phyloP scores from a whole-genome alignment of 1,140 invertebrate genomes.

The Drepana arcuata region DNA sequence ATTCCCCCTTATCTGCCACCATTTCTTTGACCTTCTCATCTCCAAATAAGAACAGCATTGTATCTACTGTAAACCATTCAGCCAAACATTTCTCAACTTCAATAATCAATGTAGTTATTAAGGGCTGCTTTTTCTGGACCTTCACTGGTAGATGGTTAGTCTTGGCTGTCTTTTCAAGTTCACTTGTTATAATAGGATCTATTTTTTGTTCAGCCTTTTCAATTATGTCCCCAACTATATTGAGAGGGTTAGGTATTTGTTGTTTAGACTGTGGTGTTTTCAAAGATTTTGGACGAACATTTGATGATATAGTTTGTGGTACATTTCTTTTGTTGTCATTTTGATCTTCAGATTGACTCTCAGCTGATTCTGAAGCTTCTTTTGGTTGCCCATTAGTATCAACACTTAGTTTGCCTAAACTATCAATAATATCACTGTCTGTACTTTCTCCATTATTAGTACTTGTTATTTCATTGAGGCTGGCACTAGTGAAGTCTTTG shows the following conservation, averaged over 20 bases:
- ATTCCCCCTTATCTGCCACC: constrained; percentile 69
- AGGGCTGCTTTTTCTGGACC: constrained; percentile 33
- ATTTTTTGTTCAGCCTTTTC: constrained; percentile 51
- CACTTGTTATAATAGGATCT: constrained; percentile 40
- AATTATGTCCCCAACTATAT: constrained; percentile 57
- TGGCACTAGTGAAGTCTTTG: constrained; percentile 47
- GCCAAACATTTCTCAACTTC: constrained; percentile 71
- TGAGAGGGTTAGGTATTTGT: constrained; percentile 42
- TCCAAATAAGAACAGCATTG: constrained; percentile 72
- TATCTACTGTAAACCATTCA: constrained; percentile 75
- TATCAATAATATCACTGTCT: not conserved
- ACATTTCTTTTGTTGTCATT: constrained; percentile 6
- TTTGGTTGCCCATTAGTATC: not conserved
- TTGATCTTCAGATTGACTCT: not conserved
- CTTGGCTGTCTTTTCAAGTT: constrained; percentile 10
- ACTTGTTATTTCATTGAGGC: constrained; percentile 25
- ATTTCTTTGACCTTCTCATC: constrained; percentile 73
- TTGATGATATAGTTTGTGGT: not conserved
- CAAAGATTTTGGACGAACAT: constrained; percentile 3
- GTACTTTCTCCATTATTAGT: constrained; percentile 6
- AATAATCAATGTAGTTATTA: constrained; percentile 41
- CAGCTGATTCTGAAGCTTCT: not conserved
- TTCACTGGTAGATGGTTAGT: constrained; percentile 15
- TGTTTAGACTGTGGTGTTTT: constrained; percentile 22
- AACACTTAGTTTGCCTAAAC: not conserved